Evolutionary conservation across 2,797 vertebrate species (phyloP).

Genomic region (Anolis apletophallus): DNA sequence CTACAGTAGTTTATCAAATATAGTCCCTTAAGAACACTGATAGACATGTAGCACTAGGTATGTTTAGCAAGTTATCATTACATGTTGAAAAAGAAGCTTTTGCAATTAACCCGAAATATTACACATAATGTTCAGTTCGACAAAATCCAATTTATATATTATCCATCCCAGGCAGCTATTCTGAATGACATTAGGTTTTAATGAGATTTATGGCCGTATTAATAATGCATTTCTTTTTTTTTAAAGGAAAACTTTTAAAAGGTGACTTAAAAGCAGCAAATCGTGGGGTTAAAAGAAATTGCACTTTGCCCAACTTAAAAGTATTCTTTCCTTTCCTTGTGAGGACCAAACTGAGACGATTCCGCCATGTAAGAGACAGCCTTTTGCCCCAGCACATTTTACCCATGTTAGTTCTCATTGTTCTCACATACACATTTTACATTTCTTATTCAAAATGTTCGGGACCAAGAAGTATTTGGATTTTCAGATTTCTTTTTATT

Average conservation of each 20-base stretch:
- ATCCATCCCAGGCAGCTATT: constrained; percentile 60
- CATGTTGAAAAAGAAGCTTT: too few relatives aligned
- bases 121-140: constrained; percentile 59
- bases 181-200: constrained; percentile 68
- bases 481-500: too few relatives aligned
- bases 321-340: not conserved
- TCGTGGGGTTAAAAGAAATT: not conserved
- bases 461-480: too few relatives aligned
- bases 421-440: not conserved
- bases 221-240: constrained; percentile 56
- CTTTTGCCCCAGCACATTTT: not conserved
- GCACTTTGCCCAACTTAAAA: not conserved
- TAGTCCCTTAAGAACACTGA: constrained; percentile 59
- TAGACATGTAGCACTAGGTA: constrained; percentile 37
- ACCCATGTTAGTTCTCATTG: not conserved
- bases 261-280: constrained; percentile 41
- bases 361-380: not conserved
- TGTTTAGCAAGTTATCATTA: constrained; percentile 39
- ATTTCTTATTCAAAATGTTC: too few relatives aligned
- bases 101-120: constrained; percentile 68
- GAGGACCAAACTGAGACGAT: not conserved
- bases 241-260: constrained; percentile 49
- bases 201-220: constrained; percentile 67
- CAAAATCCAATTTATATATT: constrained; percentile 66
- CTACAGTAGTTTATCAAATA: constrained; percentile 62